Conservation (phyloP, 2,888 invertebrate genomes). For the Cephus runcator region DNA sequence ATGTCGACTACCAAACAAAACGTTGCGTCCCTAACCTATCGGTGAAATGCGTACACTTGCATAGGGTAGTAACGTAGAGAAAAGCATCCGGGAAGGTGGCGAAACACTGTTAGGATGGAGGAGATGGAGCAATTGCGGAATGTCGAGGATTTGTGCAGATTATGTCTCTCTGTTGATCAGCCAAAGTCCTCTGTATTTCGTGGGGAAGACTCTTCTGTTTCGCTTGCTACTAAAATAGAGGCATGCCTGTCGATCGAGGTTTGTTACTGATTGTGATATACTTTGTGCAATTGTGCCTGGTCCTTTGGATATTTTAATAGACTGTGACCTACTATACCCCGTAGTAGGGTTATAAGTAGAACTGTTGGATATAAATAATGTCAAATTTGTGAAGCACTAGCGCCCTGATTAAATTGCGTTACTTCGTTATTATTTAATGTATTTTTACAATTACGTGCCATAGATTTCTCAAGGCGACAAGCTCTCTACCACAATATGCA, state of each 20-base stretch:
- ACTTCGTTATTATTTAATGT: not conserved
- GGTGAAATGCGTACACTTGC: slow-evolving; percentile 9
- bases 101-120: slow-evolving; percentile 40
- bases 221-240: slow-evolving; percentile 74
- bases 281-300: too few species aligned
- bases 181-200: slow-evolving; percentile 73
- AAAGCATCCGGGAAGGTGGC: not conserved
- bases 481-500: slow-evolving; percentile 75
- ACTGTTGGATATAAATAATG: too few species aligned
- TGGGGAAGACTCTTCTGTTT: slow-evolving; percentile 66
- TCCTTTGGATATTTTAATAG: too few species aligned
- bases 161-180: slow-evolving; percentile 73
- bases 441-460: slow-evolving; percentile 56
- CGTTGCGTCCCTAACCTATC: slow-evolving; percentile 51
- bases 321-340: too few species aligned
- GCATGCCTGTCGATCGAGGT: slow-evolving; percentile 76
- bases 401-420: not conserved
- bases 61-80: not conserved
- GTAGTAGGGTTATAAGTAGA: too few species aligned
- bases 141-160: slow-evolving; percentile 70
- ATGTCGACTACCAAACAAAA: slow-evolving; percentile 49
- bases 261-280: slow-evolving; percentile 33
- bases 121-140: slow-evolving; percentile 44
- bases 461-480: slow-evolving; percentile 75
- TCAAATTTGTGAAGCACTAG: too few species aligned